phyloP scores from a whole-genome alignment of 1,140 invertebrate genomes.

The Bradynema listronoti region DNA sequence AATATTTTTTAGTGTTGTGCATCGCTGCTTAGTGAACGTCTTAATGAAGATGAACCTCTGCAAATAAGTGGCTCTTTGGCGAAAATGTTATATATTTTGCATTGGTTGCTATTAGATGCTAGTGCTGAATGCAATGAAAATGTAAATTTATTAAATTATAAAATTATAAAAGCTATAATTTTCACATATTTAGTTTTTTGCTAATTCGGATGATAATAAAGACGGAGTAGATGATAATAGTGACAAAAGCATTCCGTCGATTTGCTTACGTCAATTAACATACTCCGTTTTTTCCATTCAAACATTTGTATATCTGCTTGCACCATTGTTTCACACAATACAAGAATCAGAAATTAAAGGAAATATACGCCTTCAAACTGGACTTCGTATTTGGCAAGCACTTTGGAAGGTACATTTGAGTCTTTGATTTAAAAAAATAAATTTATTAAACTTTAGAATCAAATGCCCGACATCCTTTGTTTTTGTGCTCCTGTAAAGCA shows the following conservation, averaged over 20 bases:
- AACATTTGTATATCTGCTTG: constrained; percentile 94
- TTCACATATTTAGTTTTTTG: background rate
- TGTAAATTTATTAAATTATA: constrained; percentile 50
- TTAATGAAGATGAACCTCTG: constrained; percentile 32
- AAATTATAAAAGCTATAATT: too few relatives aligned
- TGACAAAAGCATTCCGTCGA: constrained; percentile 14
- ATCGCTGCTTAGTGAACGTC: constrained; percentile 35
- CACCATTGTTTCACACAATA: constrained; percentile 83
- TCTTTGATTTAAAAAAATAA: constrained; percentile 2
- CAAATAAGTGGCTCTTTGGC: constrained; percentile 77
- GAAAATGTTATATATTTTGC: constrained; percentile 90
- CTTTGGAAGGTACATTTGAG: constrained; percentile 67
- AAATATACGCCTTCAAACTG: constrained; percentile 88
- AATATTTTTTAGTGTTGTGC: constrained; percentile 46
- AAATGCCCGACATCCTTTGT: constrained; percentile 81
- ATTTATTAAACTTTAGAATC: constrained; percentile 63
- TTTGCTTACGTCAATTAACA: constrained; percentile 71
- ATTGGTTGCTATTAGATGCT: constrained; percentile 94
- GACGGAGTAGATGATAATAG: background rate
- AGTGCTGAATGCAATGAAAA: constrained; percentile 90
- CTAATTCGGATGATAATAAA: constrained; percentile 11
- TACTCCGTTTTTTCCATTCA: constrained; percentile 86
- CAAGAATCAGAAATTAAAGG: constrained; percentile 91
- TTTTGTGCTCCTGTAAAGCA: constrained; percentile 85
- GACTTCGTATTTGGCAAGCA: constrained; percentile 89